Evolutionary conservation across 2,797 vertebrate species (phyloP).

Genomic region (Epinephelus awoara): DNA sequence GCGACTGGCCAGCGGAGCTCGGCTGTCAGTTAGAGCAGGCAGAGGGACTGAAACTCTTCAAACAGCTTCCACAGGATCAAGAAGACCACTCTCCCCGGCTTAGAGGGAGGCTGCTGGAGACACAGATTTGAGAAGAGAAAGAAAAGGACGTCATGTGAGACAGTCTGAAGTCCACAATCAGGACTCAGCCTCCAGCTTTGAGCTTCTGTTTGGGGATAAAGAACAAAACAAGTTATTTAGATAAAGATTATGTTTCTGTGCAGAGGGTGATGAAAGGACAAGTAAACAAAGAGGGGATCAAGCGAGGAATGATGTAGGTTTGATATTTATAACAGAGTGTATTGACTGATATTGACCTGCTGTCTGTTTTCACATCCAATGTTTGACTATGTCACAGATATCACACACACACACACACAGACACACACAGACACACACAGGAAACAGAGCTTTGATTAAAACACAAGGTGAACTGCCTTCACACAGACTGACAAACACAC

Average conservation of each 20-base stretch:
- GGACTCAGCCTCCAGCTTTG: conserved; percentile 32
- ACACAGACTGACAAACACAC: conserved; percentile 10
- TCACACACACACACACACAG: too few relatives aligned
- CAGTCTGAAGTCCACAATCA: conserved; percentile 48
- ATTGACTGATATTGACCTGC: conserved; percentile 54
- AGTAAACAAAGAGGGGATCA: conserved; percentile 28
- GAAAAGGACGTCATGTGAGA: conserved; percentile 59
- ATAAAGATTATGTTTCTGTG: conserved; percentile 41
- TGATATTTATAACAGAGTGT: conserved; percentile 38
- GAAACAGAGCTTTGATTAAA: conserved; percentile 25
- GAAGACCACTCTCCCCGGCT: conserved; percentile 66
- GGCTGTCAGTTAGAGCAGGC: conserved; percentile 69
- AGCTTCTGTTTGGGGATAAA: conserved; percentile 48
- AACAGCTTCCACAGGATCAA: conserved; percentile 77
- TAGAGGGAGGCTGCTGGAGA: conserved; percentile 60
- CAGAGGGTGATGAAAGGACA: conserved; percentile 7
- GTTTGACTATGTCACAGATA: conserved; percentile 28
- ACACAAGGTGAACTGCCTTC: not conserved
- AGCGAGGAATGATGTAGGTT: conserved; percentile 1
- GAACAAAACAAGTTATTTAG: conserved; percentile 50
- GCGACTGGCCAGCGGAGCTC: conserved; percentile 46
- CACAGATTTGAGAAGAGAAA: conserved; percentile 50
- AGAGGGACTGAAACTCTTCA: conserved; percentile 56
- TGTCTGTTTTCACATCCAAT: conserved; percentile 49
- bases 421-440: not conserved